Evolutionary conservation across 2,888 invertebrate genomes (phyloP).

Genomic region (Pseudanteris insignis): DNA sequence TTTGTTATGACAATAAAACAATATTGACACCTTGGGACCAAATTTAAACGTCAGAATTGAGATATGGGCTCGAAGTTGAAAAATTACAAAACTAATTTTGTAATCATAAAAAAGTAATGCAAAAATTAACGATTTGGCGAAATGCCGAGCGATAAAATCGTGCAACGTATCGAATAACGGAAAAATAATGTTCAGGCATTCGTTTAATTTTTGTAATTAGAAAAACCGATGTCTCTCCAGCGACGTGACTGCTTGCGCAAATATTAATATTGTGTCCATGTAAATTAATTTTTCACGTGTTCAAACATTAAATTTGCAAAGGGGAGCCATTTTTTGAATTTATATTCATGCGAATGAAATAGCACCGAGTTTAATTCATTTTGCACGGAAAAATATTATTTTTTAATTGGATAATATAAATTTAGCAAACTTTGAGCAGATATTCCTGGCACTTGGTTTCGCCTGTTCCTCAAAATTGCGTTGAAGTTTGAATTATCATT

Average conservation of each 20-base stretch:
- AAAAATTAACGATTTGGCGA: background rate
- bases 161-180: background rate
- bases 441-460: conserved; percentile 12
- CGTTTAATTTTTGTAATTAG: conserved; percentile 19
- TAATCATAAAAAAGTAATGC: conserved; percentile 3
- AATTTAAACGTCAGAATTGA: too few species aligned
- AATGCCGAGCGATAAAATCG: conserved; percentile 1
- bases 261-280: conserved; percentile 27
- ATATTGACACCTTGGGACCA: too few species aligned
- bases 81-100: background rate
- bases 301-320: conserved; percentile 26
- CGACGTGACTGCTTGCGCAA: conserved; percentile 21
- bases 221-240: conserved; percentile 17
- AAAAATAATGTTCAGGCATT: conserved; percentile 5
- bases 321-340: conserved; percentile 16
- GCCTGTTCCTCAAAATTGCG: conserved; percentile 23
- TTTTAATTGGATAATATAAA: conserved; percentile 38
- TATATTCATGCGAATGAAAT: conserved; percentile 20
- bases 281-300: conserved; percentile 29
- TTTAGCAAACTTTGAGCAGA: conserved; percentile 22
- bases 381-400: conserved; percentile 28
- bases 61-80: too few species aligned
- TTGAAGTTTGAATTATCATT: too few species aligned
- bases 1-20: too few species aligned
- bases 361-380: conserved; percentile 21